phyloP scores from a whole-genome alignment of 1,140 invertebrate species.

The Mycetomoellerius zeteki region DNA sequence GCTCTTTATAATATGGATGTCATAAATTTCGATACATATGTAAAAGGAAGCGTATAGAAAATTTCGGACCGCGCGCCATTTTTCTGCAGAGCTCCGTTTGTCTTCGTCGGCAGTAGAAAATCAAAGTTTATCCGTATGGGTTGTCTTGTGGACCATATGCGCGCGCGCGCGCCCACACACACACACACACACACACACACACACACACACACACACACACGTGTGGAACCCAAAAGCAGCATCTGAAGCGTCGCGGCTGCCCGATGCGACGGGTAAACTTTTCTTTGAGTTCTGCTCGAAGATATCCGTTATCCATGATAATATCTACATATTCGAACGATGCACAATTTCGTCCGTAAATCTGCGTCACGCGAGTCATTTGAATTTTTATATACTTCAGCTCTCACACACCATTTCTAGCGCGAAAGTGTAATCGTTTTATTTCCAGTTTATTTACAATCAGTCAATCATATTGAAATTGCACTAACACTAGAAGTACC shows the following conservation, averaged over 20 bases:
- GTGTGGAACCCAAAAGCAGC: not conserved
- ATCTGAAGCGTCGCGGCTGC: slow-evolving; percentile 15
- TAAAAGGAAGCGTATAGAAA: not conserved
- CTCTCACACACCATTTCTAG: not conserved
- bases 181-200: no score
- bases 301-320: slow-evolving; percentile 55
- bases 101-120: slow-evolving; percentile 45
- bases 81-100: slow-evolving; percentile 45
- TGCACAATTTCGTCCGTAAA: slow-evolving; percentile 20
- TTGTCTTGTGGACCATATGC: slow-evolving; percentile 53
- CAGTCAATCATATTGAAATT: not conserved
- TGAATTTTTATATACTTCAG: not conserved
- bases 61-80: slow-evolving; percentile 42
- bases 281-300: slow-evolving; percentile 55
- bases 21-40: not conserved
- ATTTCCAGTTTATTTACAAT: not conserved
- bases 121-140: slow-evolving; percentile 61
- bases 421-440: not conserved
- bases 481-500: not conserved
- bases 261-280: slow-evolving; percentile 22
- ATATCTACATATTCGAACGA: slow-evolving; percentile 32
- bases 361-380: not conserved
- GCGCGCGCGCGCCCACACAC: not conserved
- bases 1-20: not conserved
- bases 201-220: not conserved